phyloP scores from a whole-genome alignment of 2,888 invertebrate genomes.

The Lamellibrachia columna region DNA sequence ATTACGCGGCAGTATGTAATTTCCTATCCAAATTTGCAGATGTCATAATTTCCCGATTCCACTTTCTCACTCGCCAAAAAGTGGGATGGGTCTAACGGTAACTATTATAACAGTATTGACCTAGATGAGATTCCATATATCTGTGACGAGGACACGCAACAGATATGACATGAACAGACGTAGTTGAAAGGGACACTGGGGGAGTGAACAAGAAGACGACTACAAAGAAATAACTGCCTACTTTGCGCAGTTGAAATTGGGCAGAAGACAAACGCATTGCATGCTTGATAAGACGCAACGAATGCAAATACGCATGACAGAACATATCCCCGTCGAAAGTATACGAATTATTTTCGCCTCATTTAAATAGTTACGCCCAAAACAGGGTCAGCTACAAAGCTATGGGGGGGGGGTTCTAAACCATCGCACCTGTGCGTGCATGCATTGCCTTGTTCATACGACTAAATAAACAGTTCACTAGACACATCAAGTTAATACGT shows the following conservation, averaged over 20 bases:
- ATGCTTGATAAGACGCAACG: background rate
- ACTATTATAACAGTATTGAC: background rate
- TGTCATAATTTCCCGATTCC: background rate
- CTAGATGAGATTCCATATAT: background rate
- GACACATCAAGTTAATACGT: background rate
- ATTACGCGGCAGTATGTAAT: background rate
- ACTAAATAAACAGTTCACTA: slow-evolving; percentile 8
- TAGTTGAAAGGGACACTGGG: background rate
- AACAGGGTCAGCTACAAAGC: background rate
- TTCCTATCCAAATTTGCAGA: background rate
- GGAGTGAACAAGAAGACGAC: background rate
- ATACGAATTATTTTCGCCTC: slow-evolving; percentile 16
- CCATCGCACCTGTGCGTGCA: background rate
- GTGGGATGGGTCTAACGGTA: background rate
- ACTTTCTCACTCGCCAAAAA: background rate
- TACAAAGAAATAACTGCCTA: background rate
- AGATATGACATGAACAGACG: background rate
- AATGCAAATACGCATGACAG: background rate
- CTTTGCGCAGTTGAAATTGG: background rate
- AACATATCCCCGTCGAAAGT: background rate
- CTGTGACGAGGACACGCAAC: background rate
- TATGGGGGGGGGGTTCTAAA: background rate
- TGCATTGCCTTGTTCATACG: background rate
- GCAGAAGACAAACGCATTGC: background rate
- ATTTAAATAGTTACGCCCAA: background rate